A percentile compares a stretch with the other conserved stretches of the same genome.
Conservation (phyloP, 1,140 invertebrate genomes). For the Diorhabda carinulata region DNA sequence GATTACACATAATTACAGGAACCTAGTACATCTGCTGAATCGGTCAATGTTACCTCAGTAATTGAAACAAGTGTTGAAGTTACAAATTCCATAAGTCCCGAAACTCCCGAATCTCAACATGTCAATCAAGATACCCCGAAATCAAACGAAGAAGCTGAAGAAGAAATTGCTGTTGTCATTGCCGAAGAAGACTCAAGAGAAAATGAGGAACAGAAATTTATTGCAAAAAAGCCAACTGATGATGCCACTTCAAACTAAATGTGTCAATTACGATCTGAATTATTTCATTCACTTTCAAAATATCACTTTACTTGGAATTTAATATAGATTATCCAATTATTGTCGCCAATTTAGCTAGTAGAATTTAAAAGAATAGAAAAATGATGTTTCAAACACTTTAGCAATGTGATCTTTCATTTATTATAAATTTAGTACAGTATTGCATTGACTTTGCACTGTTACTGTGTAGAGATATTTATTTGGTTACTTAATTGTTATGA, state of each 20-base stretch:
- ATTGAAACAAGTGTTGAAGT: neutral
- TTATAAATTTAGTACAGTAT: neutral
- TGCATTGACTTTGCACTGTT: neutral
- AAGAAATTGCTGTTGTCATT: neutral
- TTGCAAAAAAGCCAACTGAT: no score
- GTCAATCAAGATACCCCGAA: neutral
- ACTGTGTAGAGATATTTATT: conserved; percentile 3
- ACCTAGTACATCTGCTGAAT: neutral
- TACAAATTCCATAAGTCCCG: neutral
- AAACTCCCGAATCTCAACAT: neutral
- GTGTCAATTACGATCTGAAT: neutral
- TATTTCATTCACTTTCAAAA: neutral
- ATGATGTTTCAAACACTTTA: neutral
- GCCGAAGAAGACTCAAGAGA: neutral
- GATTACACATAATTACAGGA: neutral
- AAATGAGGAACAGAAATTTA: neutral
- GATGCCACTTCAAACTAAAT: no score
- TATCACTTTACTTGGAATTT: neutral
- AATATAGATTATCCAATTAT: neutral
- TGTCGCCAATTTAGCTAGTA: neutral
- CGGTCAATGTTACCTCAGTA: neutral
- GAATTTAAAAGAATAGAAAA: neutral
- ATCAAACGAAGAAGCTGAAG: neutral
- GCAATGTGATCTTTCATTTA: neutral
- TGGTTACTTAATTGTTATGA: neutral